A percentile compares a stretch with the other conserved stretches of the same genome.
Evolutionary conservation across 64 coral and sea anemone species (phyloP).

Genomic region (Pocillopora verrucosa): DNA sequence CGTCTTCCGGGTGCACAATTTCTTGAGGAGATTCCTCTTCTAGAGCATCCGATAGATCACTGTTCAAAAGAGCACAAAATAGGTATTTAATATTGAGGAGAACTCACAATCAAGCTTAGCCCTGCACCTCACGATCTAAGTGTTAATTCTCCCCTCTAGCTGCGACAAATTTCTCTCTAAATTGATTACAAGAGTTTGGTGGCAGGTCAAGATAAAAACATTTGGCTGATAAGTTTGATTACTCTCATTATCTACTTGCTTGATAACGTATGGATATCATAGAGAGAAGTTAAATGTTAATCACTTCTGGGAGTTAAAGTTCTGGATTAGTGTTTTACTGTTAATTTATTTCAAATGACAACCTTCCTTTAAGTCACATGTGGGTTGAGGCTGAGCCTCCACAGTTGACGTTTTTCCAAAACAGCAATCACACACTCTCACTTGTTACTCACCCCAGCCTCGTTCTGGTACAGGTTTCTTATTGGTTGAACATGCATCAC

Average conservation of each 20-base stretch:
- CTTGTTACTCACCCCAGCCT: slow-evolving; percentile 87
- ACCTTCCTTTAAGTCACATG: slow-evolving; percentile 55
- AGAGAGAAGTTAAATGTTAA: too few relatives aligned
- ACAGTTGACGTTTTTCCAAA: slow-evolving; percentile 50
- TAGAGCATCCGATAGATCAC: slow-evolving; percentile 77
- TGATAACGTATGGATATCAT: too few relatives aligned
- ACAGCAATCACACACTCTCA: slow-evolving; percentile 83
- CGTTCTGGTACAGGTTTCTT: slow-evolving; percentile 84
- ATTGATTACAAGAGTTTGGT: too few relatives aligned
- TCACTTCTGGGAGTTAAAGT: too few relatives aligned
- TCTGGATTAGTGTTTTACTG: too few relatives aligned
- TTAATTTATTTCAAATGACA: not conserved
- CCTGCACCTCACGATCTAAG: too few relatives aligned
- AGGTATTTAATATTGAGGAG: not conserved
- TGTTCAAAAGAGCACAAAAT: not conserved
- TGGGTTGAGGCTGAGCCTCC: slow-evolving; percentile 45
- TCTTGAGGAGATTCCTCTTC: slow-evolving; percentile 44
- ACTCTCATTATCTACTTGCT: too few relatives aligned
- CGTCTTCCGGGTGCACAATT: slow-evolving; percentile 6
- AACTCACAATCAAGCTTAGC: too few relatives aligned
- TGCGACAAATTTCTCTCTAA: too few relatives aligned
- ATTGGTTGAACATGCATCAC: slow-evolving; percentile 86
- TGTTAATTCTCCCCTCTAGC: too few relatives aligned
- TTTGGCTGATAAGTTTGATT: too few relatives aligned
- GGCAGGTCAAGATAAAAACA: too few relatives aligned